Percentiles rank a stretch among this genome's conserved stretches.
Conservation (phyloP, 2,888 invertebrate species). For the Volucella inflata region DNA sequence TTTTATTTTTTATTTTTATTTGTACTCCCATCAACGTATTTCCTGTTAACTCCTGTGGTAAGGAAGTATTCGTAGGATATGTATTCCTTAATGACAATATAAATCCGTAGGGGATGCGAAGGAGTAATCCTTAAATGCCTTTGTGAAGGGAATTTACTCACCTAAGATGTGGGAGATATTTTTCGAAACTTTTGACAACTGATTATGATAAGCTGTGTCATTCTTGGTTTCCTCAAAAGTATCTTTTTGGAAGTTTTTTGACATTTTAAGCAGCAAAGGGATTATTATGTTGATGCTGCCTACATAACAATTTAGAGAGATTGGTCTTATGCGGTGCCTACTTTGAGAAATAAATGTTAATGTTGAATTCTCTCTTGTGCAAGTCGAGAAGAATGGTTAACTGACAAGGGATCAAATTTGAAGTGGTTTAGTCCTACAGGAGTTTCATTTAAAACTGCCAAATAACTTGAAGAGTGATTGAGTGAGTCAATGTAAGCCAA, state of each 20-base stretch:
- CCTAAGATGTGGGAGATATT: background rate
- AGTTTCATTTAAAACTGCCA: no score
- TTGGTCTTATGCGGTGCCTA: no score
- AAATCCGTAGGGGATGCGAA: background rate
- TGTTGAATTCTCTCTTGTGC: no score
- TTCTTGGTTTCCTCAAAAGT: background rate
- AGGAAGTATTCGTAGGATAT: background rate
- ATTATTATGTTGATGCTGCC: background rate
- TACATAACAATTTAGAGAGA: no score
- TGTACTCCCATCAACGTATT: background rate
- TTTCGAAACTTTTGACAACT: conserved; percentile 31
- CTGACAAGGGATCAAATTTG: no score
- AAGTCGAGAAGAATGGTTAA: no score
- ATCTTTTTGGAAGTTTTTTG: background rate
- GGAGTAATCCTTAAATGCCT: background rate
- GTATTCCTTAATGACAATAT: background rate
- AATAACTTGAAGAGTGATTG: no score
- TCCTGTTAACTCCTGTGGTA: conserved; percentile 4
- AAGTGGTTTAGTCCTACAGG: no score
- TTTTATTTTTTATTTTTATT: background rate
- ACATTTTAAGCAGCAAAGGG: background rate
- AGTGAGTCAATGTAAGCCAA: no score
- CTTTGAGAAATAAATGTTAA: no score
- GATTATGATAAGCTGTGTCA: conserved; percentile 21
- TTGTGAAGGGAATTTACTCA: no score